Base-by-base conservation (phyloP, 2,888 invertebrate genomes). In the Dusona sp. region DNA sequence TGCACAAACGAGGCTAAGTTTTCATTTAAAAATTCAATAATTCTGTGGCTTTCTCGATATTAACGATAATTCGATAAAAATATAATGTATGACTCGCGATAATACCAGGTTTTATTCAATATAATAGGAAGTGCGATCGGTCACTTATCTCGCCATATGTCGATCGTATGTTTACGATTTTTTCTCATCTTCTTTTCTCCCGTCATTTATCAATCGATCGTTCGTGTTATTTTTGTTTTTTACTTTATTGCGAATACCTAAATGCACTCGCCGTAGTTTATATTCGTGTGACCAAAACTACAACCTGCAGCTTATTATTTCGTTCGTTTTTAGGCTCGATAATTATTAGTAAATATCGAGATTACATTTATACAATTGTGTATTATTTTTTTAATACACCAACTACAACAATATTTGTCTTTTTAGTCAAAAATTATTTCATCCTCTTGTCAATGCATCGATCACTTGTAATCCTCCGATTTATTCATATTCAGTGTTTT, bases 1-100 rank as follows among this genome's bases (percentile, higher is more conserved):
- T 29, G 19, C n/a, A 2, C 25, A 33, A 29, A 11, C 25, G 9
- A 7, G 13, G 42, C 57, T 38, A 1, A 57, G 4, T 79, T 64
- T 22, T 7, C 51, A 33, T 65, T 9, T 42, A 0, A 11, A 57
- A 25, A 38, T 57, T 57, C 7, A 36, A 72, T 65, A 19, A 29
- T 45, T 25, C 42, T n/a, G 16, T 29, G 22, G 36, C 67, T 57
- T 64, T 7, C n/a, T 65, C 48, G 7, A 38, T 68, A 29, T 38
- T n/a, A 74, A 78, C 73, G 79, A 79, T 74, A 72, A 79, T 54
- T 13, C 70, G 79, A 83, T 75, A 83, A 85, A 74, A 72, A 70
- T 65, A 36, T 45, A 25, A 33, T 45, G 51, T 67, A 36, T 61
- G 79, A 45, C 45, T 61, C 29, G 6, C 29, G 68, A 75, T 70